These are phyloP conservation scores for Sinohyriopsis cumingii DNA, from an alignment of 2,888 invertebrate genomes.

Conservation along the genomic window DNA sequence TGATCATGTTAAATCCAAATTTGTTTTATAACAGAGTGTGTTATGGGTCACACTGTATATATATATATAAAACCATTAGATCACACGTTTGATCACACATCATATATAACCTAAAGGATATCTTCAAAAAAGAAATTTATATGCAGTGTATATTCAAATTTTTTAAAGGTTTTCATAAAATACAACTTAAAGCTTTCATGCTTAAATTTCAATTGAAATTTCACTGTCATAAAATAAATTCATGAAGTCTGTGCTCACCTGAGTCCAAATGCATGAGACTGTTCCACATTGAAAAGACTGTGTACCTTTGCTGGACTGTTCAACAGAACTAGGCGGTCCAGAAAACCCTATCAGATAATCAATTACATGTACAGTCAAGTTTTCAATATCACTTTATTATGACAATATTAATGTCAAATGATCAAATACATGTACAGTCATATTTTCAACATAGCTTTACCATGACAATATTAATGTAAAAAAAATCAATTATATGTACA, in stretches of 20 bases:
- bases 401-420: neutral
- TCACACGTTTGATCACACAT: too few relatives aligned
- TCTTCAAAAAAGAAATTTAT: too few relatives aligned
- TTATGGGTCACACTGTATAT: too few relatives aligned
- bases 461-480: neutral
- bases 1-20: too few relatives aligned
- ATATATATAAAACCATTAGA: too few relatives aligned
- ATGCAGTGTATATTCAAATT: too few relatives aligned
- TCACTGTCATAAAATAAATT: neutral
- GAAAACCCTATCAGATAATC: constrained; percentile 55
- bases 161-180: neutral
- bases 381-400: neutral
- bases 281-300: constrained; percentile 70
- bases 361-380: too few relatives aligned
- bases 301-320: constrained; percentile 64
- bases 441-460: neutral
- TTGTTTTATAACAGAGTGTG: too few relatives aligned
- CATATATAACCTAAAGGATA: too few relatives aligned
- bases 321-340: constrained; percentile 69
- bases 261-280: constrained; percentile 70
- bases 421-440: neutral
- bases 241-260: constrained; percentile 43
- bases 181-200: too few relatives aligned
- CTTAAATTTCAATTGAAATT: neutral
- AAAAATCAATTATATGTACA: neutral